Base-by-base conservation (phyloP, 2,888 invertebrate species). In the Callyntrura guangdongensis region DNA sequence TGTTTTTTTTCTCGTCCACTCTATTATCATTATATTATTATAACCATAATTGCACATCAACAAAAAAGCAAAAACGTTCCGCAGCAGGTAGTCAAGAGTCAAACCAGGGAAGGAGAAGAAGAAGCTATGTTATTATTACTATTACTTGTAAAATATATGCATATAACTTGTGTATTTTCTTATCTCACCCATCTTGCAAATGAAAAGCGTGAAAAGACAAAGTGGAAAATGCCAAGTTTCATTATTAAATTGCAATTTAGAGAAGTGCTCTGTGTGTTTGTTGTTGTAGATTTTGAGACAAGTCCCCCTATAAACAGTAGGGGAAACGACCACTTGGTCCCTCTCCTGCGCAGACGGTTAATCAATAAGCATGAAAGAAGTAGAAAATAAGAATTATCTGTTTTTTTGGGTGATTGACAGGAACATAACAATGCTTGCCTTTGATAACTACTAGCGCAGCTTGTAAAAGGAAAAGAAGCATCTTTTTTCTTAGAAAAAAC, bases 151-250 rank as follows among this genome's bases (percentile, higher is more conserved):
- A 36, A 36, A 36, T 36, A 36, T 36, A 17, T 64, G 17, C 17
- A n/a, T 17, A 22, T 64, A n/a, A 17, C 22, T 22, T 64, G 20
- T 69, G 25, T 36, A 22, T 27, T 25, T 22, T 27, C 25, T 8
- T 69, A 25, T 27, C 11, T 69, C 25, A 14, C 12, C 36, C 69
- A 8, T 69, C 27, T 27, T 69, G 25, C 36, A 25, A 69, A 69
- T 69, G 69, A 69, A 69, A 9, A 22, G 69, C 69, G 69, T 69
- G 69, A 69, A 69, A 22, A 14, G 69, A 69, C 27, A 69, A 69
- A 69, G 69, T 69, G 69, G 69, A 69, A 69, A 69, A 69, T 69
- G 69, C 69, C 69, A 69, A 36, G 25, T 69, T n/a, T 69, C 69
- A 69, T 25, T 36, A 69, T 5, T 11, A 17, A 22, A 14, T n/a